phyloP scores from a whole-genome alignment of 2,888 invertebrate species.

The Tachina lurida region DNA sequence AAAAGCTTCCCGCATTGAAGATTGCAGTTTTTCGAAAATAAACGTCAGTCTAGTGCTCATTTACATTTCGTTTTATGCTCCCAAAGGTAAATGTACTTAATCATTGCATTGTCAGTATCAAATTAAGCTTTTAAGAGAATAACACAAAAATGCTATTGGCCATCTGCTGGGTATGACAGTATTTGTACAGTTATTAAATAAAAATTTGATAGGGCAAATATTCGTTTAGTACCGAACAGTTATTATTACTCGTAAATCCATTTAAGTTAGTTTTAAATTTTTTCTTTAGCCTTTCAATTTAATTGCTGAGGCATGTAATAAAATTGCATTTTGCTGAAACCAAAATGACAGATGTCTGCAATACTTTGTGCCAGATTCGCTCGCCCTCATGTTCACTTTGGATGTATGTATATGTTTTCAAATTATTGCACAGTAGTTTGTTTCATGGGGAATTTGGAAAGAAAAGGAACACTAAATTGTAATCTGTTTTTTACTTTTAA shows the following conservation, averaged over 20 bases:
- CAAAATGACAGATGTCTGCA: slow-evolving; percentile 45
- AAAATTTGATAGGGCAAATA: background rate
- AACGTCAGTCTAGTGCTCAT: too few species aligned
- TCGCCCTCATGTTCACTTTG: background rate
- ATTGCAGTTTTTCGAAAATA: too few species aligned
- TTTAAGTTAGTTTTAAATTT: background rate
- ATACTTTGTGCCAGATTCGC: slow-evolving; percentile 1
- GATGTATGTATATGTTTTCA: background rate
- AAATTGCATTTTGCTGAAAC: slow-evolving; percentile 31
- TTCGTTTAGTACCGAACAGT: background rate
- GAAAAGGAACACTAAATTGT: too few species aligned
- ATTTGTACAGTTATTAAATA: slow-evolving; percentile 1
- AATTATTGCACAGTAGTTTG: background rate
- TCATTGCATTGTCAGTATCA: too few species aligned
- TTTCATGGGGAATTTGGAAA: too few species aligned
- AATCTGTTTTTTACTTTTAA: too few species aligned
- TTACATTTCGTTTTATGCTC: too few species aligned
- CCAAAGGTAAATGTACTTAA: too few species aligned
- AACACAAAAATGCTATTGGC: background rate
- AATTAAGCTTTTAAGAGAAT: too few species aligned
- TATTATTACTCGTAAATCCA: background rate
- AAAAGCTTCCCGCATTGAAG: too few species aligned
- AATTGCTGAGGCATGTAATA: slow-evolving; percentile 21
- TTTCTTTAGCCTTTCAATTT: background rate
- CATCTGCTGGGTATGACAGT: background rate